Percentiles rank a stretch among this genome's conserved stretches.
Evolutionary conservation across 2,113 vertebrate species (phyloP).

Genomic region (Tursiops truncatus): DNA sequence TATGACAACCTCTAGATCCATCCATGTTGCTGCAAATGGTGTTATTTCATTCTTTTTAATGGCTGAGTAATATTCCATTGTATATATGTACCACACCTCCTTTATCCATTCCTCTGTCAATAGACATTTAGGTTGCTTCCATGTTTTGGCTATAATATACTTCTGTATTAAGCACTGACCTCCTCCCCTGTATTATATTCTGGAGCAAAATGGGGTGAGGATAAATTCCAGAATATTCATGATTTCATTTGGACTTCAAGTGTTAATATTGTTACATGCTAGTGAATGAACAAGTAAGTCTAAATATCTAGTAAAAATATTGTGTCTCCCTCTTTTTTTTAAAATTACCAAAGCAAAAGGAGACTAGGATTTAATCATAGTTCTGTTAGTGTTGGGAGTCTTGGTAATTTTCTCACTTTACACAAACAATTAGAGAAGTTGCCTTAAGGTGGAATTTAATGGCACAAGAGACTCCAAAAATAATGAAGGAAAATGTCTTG

Average conservation of each 20-base stretch:
- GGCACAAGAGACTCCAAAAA: neutral
- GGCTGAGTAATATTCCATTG: too few relatives aligned
- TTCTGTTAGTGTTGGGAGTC: constrained; percentile 18
- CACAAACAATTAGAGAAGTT: neutral
- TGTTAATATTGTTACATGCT: constrained; percentile 21
- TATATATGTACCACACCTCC: too few relatives aligned
- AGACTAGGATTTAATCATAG: constrained; percentile 38
- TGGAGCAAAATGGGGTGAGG: neutral
- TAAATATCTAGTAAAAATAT: constrained; percentile 27
- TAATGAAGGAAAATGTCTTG: constrained; percentile 13
- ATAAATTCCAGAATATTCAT: neutral
- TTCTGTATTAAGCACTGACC: neutral
- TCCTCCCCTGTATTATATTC: neutral
- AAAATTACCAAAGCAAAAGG: constrained; percentile 27
- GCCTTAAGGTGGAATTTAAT: neutral
- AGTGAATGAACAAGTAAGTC: constrained; percentile 48
- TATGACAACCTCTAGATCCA: too few relatives aligned
- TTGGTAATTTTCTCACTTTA: constrained; percentile 56
- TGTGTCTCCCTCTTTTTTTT: neutral
- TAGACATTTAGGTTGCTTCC: too few relatives aligned
- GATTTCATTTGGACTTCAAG: constrained; percentile 26
- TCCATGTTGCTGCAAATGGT: too few relatives aligned
- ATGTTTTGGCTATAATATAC: neutral
- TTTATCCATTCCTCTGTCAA: too few relatives aligned
- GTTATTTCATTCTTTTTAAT: too few relatives aligned